Evolutionary conservation across 2,797 vertebrate genomes (phyloP).

Genomic region (Micropoecilia bifurca): DNA sequence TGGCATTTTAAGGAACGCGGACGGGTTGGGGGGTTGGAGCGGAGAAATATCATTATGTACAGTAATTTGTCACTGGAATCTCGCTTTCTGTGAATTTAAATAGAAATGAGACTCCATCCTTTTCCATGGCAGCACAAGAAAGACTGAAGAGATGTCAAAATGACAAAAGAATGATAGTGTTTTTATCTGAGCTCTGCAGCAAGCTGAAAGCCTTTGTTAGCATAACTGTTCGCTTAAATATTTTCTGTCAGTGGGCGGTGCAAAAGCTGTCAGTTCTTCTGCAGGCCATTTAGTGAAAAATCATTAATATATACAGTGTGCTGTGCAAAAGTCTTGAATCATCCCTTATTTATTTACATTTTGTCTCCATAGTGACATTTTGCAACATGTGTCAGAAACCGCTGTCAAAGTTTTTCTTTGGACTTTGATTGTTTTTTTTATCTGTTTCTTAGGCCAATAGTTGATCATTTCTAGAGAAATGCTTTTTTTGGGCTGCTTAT

Average conservation of each 20-base stretch:
- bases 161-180: constrained; percentile 71
- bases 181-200: constrained; percentile 67
- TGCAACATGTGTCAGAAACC: neutral
- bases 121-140: constrained; percentile 59
- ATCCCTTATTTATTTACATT: neutral
- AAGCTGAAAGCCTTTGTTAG: constrained; percentile 65
- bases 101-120: constrained; percentile 46
- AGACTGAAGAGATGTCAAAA: constrained; percentile 71
- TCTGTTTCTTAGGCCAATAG: neutral
- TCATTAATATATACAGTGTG: constrained; percentile 13
- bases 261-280: constrained; percentile 31
- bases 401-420: neutral
- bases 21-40: constrained; percentile 56
- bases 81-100: constrained; percentile 62
- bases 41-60: constrained; percentile 60
- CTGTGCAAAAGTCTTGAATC: constrained; percentile 5
- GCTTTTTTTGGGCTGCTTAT: neutral
- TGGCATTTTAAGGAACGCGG: constrained; percentile 48
- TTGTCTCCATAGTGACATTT: neutral
- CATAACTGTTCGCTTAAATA: constrained; percentile 54
- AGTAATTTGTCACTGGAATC: constrained; percentile 70
- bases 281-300: constrained; percentile 45
- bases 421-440: neutral
- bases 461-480: neutral
- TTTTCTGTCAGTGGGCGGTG: constrained; percentile 42